Evolutionary conservation across 2,888 invertebrate genomes (phyloP).

Genomic region (Coenonympha arcania): DNA sequence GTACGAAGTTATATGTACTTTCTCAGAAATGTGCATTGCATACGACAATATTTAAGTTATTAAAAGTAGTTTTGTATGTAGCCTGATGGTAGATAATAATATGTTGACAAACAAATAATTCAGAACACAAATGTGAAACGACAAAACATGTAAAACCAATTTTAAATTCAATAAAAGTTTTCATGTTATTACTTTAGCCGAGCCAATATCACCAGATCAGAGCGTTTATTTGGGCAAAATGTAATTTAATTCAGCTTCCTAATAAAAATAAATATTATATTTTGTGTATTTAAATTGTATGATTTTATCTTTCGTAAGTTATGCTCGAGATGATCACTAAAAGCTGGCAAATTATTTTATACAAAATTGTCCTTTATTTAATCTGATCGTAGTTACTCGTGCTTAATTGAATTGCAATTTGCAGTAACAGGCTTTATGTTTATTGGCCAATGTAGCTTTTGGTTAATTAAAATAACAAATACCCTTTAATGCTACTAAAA

Average conservation of each 20-base stretch:
- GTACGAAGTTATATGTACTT: too few relatives aligned
- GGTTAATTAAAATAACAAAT: not conserved
- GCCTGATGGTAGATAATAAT: too few relatives aligned
- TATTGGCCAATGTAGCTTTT: not conserved
- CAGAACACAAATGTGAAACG: too few relatives aligned
- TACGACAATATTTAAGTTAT: too few relatives aligned
- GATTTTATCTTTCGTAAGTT: not conserved
- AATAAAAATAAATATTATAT: not conserved
- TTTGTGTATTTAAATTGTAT: not conserved
- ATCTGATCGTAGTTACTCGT: not conserved
- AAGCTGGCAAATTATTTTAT: not conserved
- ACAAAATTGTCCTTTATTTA: not conserved
- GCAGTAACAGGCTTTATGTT: not conserved
- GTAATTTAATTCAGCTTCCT: not conserved
- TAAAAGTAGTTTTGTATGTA: too few relatives aligned
- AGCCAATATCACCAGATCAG: too few relatives aligned
- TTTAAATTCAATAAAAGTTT: too few relatives aligned
- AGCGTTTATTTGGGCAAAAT: not conserved
- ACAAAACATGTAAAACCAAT: too few relatives aligned
- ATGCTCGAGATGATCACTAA: not conserved
- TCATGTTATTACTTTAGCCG: too few relatives aligned
- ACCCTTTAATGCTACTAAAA: not conserved
- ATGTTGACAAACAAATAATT: too few relatives aligned
- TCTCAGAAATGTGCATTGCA: too few relatives aligned
- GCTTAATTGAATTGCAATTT: not conserved